Percentiles rank a stretch among this genome's conserved stretches.
phyloP scores from a whole-genome alignment of 2,113 vertebrate genomes.

The Equus quagga region DNA sequence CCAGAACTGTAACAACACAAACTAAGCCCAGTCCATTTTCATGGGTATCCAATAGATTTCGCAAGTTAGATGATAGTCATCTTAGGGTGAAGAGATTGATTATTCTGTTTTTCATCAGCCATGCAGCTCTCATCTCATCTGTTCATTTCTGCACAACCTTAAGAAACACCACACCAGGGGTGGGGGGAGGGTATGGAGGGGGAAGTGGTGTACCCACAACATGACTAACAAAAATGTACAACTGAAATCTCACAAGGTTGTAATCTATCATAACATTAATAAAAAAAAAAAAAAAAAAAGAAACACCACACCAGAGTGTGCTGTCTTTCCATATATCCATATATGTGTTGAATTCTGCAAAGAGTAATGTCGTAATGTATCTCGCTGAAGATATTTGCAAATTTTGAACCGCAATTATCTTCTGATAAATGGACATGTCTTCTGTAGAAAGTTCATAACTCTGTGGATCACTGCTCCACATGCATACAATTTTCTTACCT shows the following conservation, averaged over 20 bases:
- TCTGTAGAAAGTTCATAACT: not conserved
- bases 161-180: not conserved
- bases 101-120: not conserved
- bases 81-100: conserved; percentile 1
- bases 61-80: not conserved
- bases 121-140: not conserved
- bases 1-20: not conserved
- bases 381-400: conserved; percentile 24
- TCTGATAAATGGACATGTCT: conserved; percentile 9
- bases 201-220: too few relatives aligned
- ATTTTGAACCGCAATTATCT: conserved; percentile 10
- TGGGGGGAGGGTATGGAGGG: too few relatives aligned
- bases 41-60: not conserved
- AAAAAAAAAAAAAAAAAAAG: not conserved
- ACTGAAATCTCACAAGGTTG: too few relatives aligned
- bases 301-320: not conserved
- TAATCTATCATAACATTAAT: too few relatives aligned
- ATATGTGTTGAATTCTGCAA: not conserved
- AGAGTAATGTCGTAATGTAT: not conserved
- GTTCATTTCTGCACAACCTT: not conserved
- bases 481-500: not conserved
- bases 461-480: not conserved
- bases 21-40: not conserved
- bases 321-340: not conserved
- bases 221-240: too few relatives aligned